Conservation (phyloP, 1,140 invertebrate species). For the Drosophila subobscura region DNA sequence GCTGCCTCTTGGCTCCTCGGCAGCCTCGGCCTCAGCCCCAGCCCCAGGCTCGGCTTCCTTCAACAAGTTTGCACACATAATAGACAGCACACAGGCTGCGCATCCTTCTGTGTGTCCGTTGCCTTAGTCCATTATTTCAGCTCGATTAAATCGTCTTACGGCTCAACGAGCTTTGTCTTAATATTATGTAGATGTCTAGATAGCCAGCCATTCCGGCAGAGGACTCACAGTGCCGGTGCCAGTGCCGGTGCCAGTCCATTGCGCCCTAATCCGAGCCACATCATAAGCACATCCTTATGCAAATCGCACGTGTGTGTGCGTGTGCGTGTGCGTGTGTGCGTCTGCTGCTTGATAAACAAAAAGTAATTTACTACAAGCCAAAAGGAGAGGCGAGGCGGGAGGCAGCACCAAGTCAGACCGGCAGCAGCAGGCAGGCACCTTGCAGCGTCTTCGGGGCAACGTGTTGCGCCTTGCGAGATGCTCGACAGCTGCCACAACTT, state of each 20-base stretch:
- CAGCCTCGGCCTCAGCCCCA: neutral
- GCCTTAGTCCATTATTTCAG: slow-evolving; percentile 78
- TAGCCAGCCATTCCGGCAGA: slow-evolving; percentile 46
- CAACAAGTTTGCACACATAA: slow-evolving; percentile 43
- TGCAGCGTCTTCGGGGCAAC: slow-evolving; percentile 68
- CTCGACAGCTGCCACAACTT: slow-evolving; percentile 25
- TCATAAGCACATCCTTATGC: slow-evolving; percentile 82
- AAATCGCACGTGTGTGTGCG: slow-evolving; percentile 51
- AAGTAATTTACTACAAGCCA: slow-evolving; percentile 73
- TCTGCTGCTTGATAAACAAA: slow-evolving; percentile 79
- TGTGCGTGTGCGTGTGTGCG: slow-evolving; percentile 36
- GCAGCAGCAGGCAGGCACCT: slow-evolving; percentile 41
- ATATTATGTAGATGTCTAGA: slow-evolving; percentile 81
- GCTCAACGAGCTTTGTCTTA: slow-evolving; percentile 80
- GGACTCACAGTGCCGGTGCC: neutral
- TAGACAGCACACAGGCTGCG: slow-evolving; percentile 13
- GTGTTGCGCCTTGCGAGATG: slow-evolving; percentile 74
- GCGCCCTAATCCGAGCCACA: slow-evolving; percentile 74
- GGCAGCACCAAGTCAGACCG: slow-evolving; percentile 13
- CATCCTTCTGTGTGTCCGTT: slow-evolving; percentile 9
- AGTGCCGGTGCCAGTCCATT: slow-evolving; percentile 50
- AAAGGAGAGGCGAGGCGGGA: slow-evolving; percentile 41
- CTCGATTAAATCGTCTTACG: slow-evolving; percentile 82
- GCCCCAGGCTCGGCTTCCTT: neutral
- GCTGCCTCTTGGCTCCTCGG: too few species aligned